A percentile compares a stretch with the other conserved stretches of the same genome.
These are phyloP conservation scores for Nothobranchius furzeri DNA, from an alignment of 2,113 vertebrate species.

Conservation along the genomic window DNA sequence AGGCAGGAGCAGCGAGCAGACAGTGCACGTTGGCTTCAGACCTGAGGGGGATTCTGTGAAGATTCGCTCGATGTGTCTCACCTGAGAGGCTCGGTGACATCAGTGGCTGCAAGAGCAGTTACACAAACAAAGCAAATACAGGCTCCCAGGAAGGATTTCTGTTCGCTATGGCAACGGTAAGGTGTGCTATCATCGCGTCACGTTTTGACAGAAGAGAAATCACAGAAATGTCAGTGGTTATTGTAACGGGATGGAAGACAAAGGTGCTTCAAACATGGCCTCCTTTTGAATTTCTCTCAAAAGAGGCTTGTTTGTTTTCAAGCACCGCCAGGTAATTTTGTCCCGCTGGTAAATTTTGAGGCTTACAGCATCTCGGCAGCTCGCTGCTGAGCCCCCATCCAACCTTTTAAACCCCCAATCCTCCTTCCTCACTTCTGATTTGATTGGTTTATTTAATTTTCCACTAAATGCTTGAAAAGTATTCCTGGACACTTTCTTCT, in stretches of 20 bases:
- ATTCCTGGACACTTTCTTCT: conserved; percentile 71
- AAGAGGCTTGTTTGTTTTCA: conserved; percentile 42
- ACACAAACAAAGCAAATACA: conserved; percentile 42
- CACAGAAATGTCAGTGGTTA: conserved; percentile 34
- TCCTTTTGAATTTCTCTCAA: conserved; percentile 39
- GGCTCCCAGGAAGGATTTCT: conserved; percentile 30
- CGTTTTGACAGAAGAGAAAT: conserved; percentile 27
- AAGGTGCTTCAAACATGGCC: conserved; percentile 22
- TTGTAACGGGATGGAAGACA: conserved; percentile 10
- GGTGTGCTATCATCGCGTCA: conserved; percentile 16
- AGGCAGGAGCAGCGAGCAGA: conserved; percentile 56
- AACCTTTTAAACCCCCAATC: conserved; percentile 55
- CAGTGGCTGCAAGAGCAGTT: conserved; percentile 40
- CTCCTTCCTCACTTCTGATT: conserved; percentile 69
- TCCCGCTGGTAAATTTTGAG: conserved; percentile 71
- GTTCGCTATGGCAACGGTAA: conserved; percentile 17
- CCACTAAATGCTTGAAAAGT: conserved; percentile 77
- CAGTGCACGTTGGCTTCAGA: conserved; percentile 57
- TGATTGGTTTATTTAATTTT: conserved; percentile 79
- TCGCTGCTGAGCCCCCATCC: conserved; percentile 57
- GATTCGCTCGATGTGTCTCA: conserved; percentile 52
- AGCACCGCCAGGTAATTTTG: conserved; percentile 57
- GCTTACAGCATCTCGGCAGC: conserved; percentile 60
- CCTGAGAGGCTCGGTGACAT: conserved; percentile 37
- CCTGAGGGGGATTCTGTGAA: conserved; percentile 64